phyloP scores from a whole-genome alignment of 2,888 invertebrate species.

The Ochropleura leucogaster region DNA sequence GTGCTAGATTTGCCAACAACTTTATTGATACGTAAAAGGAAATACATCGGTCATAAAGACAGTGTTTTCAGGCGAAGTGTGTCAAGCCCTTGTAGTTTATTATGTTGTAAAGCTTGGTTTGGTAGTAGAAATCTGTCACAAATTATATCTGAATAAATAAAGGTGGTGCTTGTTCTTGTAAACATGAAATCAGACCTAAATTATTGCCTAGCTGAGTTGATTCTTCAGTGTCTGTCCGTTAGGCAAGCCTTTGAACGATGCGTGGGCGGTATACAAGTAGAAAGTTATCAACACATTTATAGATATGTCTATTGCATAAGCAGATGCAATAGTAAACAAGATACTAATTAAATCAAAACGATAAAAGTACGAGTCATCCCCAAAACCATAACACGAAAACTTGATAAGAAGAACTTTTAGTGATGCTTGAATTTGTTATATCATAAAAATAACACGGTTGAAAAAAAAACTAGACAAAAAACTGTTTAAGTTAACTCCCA shows the following conservation, averaged over 20 bases:
- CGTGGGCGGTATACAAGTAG: conserved; percentile 52
- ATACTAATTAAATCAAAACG: background rate
- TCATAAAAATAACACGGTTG: background rate
- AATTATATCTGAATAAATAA: conserved; percentile 12
- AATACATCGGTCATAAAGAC: conserved; percentile 15
- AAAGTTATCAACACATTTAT: conserved; percentile 54
- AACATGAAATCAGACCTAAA: conserved; percentile 5
- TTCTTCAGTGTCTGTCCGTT: conserved; percentile 14
- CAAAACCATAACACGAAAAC: background rate
- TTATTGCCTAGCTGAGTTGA: background rate
- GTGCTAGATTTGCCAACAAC: conserved; percentile 18
- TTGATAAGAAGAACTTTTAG: background rate
- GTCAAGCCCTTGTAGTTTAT: conserved; percentile 28
- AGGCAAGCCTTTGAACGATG: conserved; percentile 29
- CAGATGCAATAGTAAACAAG: background rate
- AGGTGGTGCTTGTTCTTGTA: background rate
- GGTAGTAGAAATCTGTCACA: conserved; percentile 24
- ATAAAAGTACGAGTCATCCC: background rate
- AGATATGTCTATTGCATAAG: background rate
- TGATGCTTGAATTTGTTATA: background rate
- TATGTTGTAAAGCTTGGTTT: conserved; percentile 39
- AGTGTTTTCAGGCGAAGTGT: conserved; percentile 35
- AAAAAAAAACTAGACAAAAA: conserved; percentile 11
- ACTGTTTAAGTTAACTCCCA: conserved; percentile 9
- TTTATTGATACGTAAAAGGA: conserved; percentile 41